Evolutionary conservation across 2,888 invertebrate genomes (phyloP).

Genomic region (Epirrita christyi): DNA sequence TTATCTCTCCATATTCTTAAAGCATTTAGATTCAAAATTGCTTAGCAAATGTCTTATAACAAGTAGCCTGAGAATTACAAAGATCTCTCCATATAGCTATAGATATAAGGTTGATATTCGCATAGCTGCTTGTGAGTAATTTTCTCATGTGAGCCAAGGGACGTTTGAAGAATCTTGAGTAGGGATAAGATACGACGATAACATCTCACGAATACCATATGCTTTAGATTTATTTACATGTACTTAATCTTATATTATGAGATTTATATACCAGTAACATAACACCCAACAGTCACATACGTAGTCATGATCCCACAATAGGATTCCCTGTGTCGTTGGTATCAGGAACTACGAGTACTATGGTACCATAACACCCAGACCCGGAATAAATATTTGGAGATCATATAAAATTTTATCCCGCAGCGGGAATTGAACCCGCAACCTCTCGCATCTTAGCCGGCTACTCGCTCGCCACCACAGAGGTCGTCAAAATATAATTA

Average conservation of each 20-base stretch:
- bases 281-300: too few relatives aligned
- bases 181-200: constrained; percentile 17
- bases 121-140: constrained; percentile 1
- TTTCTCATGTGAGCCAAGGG: constrained; percentile 6
- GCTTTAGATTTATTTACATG: constrained; percentile 11
- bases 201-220: constrained; percentile 6
- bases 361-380: too few relatives aligned
- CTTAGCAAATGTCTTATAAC: background rate
- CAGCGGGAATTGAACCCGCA: too few relatives aligned
- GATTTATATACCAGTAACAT: background rate
- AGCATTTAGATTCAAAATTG: constrained; percentile 4
- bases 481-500: too few relatives aligned
- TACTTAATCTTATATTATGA: background rate
- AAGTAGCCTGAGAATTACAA: background rate
- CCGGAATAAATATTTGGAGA: too few relatives aligned
- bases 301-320: too few relatives aligned
- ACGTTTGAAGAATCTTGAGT: constrained; percentile 19
- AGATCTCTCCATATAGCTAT: background rate
- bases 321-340: too few relatives aligned
- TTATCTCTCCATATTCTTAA: background rate
- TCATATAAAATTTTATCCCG: too few relatives aligned
- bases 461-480: too few relatives aligned
- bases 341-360: too few relatives aligned
- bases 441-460: too few relatives aligned
- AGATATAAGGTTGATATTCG: constrained; percentile 7